Evolutionary conservation across 2,888 invertebrate genomes (phyloP).

Genomic region (Raillietiella orientalis): DNA sequence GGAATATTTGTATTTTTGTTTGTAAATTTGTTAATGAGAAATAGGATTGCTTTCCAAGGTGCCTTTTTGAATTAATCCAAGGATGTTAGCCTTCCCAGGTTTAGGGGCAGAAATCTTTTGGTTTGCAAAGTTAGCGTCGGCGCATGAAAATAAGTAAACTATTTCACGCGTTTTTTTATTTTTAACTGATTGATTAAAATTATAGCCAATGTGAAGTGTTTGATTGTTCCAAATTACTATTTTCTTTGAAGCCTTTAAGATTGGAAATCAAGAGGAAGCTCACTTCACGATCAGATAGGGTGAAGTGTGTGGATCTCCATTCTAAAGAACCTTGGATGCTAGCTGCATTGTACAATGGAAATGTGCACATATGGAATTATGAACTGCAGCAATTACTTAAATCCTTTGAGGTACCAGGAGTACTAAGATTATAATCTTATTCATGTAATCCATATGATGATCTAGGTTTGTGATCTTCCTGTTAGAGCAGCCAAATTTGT

Average conservation of each 20-base stretch:
- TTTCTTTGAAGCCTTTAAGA: conserved; percentile 55
- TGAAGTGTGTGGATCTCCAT: conserved; percentile 91
- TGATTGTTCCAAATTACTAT: too few relatives aligned
- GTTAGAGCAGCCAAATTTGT: conserved; percentile 88
- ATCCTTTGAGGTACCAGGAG: conserved; percentile 38
- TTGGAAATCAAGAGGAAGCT: conserved; percentile 93
- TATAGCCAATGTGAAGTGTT: too few relatives aligned
- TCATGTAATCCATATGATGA: conserved; percentile 4
- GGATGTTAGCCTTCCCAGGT: too few relatives aligned
- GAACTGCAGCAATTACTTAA: conserved; percentile 69
- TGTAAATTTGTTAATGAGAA: too few relatives aligned
- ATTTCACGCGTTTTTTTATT: too few relatives aligned
- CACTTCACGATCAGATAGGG: conserved; percentile 87
- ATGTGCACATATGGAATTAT: conserved; percentile 97
- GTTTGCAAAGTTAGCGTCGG: too few relatives aligned
- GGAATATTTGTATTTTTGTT: too few relatives aligned
- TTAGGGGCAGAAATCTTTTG: too few relatives aligned
- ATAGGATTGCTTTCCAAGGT: too few relatives aligned
- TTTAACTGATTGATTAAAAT: too few relatives aligned
- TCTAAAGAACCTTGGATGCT: conserved; percentile 96
- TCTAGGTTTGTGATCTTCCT: conserved; percentile 60
- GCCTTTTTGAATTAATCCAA: too few relatives aligned
- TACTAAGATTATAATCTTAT: conserved; percentile 2
- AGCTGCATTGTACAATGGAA: conserved; percentile 89
- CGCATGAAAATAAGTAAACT: too few relatives aligned